phyloP scores from a whole-genome alignment of 2,113 vertebrate species.

The Malurus elegans region DNA sequence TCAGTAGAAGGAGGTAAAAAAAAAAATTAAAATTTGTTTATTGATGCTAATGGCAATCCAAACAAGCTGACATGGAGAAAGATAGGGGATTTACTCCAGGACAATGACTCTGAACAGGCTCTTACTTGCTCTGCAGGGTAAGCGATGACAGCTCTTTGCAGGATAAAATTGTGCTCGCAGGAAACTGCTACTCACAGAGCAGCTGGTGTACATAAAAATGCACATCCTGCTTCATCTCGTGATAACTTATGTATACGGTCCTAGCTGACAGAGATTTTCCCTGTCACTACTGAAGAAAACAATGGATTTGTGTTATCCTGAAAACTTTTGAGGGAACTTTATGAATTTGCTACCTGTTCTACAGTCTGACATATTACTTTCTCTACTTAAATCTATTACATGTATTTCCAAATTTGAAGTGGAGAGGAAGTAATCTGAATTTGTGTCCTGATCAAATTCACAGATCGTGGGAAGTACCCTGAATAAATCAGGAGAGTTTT shows the following conservation, averaged over 20 bases:
- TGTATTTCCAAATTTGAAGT: not conserved
- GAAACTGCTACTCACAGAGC: not conserved
- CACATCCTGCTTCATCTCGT: not conserved
- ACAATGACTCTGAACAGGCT: not conserved
- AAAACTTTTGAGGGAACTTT: not conserved
- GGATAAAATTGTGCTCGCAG: not conserved
- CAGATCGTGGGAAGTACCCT: not conserved
- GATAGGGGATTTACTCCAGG: not conserved
- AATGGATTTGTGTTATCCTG: not conserved
- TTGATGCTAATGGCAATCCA: not conserved
- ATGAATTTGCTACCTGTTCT: not conserved
- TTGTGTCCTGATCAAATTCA: not conserved
- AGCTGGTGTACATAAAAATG: not conserved
- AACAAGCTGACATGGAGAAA: not conserved
- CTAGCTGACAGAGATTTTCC: not conserved
- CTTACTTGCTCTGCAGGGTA: not conserved
- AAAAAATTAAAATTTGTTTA: not conserved
- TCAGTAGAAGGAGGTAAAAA: not conserved
- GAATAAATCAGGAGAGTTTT: slow-evolving; percentile 37
- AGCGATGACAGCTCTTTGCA: accelerated
- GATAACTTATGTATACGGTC: not conserved
- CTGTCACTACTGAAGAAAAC: not conserved
- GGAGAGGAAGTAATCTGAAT: slow-evolving; percentile 5
- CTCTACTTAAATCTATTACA: not conserved
- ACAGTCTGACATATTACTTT: not conserved